Evolutionary conservation across 2,797 vertebrate genomes (phyloP).

Genomic region (Anabacerthia variegaticeps): DNA sequence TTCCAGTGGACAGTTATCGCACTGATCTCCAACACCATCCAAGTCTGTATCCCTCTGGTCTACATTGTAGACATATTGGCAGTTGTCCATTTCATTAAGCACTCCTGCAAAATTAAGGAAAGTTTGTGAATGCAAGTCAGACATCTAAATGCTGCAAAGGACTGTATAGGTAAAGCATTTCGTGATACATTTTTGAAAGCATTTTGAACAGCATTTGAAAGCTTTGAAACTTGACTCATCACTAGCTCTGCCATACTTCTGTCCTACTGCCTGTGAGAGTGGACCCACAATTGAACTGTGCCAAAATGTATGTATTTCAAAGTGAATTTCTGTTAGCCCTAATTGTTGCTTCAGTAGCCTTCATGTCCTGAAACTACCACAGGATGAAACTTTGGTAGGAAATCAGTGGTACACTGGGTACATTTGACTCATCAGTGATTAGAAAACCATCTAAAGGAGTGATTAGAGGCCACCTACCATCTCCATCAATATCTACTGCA

Average conservation of each 20-base stretch:
- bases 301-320: not conserved
- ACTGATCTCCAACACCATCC: slow-evolving; percentile 97
- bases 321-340: not conserved
- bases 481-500: slow-evolving; percentile 96
- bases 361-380: not conserved
- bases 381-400: not conserved
- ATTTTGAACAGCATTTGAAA: not conserved
- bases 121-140: not conserved
- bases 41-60: slow-evolving; percentile 95
- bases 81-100: slow-evolving; percentile 95
- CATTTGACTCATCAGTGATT: not conserved
- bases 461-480: slow-evolving; percentile 81
- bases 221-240: not conserved
- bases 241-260: not conserved
- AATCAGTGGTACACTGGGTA: not conserved
- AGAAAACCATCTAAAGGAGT: not conserved
- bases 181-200: not conserved
- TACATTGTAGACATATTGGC: slow-evolving; percentile 95
- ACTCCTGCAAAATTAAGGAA: slow-evolving; percentile 80
- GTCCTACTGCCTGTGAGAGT: not conserved
- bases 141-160: not conserved
- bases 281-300: not conserved
- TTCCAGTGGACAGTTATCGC: slow-evolving; percentile 97
- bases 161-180: not conserved
- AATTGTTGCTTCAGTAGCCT: not conserved